A percentile compares a stretch with the other conserved stretches of the same genome.
Evolutionary conservation across 2,113 vertebrate genomes (phyloP).

Genomic region (Nyctibius bracteatus): DNA sequence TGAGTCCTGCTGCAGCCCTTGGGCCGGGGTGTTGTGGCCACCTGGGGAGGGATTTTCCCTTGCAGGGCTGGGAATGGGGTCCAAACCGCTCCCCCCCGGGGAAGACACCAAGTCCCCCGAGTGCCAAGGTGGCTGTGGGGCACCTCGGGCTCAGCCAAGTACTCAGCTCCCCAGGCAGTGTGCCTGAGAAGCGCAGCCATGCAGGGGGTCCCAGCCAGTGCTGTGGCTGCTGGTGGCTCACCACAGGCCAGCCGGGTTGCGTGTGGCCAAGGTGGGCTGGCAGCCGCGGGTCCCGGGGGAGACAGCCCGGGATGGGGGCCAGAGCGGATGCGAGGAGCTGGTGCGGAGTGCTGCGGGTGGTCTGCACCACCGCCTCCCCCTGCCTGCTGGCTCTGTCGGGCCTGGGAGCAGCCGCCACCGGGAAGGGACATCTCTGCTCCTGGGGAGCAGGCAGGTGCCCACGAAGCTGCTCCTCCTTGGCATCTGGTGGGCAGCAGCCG

Average conservation of each 20-base stretch:
- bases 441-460: accelerated
- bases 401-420: background rate
- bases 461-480: background rate
- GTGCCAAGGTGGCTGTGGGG: background rate
- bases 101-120: accelerated
- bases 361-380: background rate
- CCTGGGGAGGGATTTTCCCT: background rate
- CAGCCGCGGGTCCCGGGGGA: accelerated
- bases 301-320: background rate
- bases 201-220: accelerated
- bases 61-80: background rate
- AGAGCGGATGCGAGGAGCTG: background rate
- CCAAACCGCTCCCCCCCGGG: accelerated
- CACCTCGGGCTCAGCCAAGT: accelerated
- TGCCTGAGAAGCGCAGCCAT: background rate
- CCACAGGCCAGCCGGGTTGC: accelerated
- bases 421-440: background rate
- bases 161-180: accelerated
- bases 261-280: background rate
- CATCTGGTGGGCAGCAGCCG: accelerated
- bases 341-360: background rate
- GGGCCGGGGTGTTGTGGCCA: background rate
- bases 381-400: accelerated
- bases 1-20: too few species aligned
- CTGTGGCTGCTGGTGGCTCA: background rate